These are phyloP conservation scores for Barnardius zonarius DNA, from an alignment of 2,113 vertebrate genomes.

Conservation along the genomic window DNA sequence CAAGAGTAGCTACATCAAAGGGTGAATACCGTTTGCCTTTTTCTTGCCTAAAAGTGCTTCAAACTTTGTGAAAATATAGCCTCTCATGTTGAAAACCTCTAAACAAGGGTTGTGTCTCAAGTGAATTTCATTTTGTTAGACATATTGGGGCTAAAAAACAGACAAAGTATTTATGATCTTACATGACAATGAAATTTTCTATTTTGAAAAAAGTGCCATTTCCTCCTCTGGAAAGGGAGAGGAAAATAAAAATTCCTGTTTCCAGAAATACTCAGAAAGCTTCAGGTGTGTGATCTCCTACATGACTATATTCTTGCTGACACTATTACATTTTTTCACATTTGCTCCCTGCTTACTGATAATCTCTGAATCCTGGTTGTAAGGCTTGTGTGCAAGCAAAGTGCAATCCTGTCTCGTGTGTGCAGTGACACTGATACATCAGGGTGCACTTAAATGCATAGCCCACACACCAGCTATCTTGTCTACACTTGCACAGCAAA, in stretches of 20 bases:
- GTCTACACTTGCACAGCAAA: not conserved
- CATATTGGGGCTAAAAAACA: not conserved
- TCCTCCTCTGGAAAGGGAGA: not conserved
- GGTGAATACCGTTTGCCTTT: not conserved
- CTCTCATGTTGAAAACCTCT: not conserved
- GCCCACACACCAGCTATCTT: not conserved
- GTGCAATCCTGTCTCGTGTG: rapidly evolving
- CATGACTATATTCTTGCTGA: not conserved
- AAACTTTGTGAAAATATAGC: not conserved
- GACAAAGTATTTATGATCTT: not conserved
- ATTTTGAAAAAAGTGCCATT: not conserved
- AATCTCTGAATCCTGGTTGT: not conserved
- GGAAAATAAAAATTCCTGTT: not conserved
- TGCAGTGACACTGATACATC: not conserved
- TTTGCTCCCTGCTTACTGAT: not conserved
- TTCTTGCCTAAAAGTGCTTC: not conserved
- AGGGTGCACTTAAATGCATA: not conserved
- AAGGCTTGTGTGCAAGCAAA: not conserved
- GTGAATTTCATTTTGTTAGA: not conserved
- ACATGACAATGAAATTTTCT: not conserved
- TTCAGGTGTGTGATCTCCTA: constrained; percentile 6
- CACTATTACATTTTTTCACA: not conserved
- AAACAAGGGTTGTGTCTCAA: not conserved
- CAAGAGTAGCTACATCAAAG: not conserved
- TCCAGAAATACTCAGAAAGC: not conserved